A percentile compares a stretch with the other conserved stretches of the same genome.
phyloP scores from a whole-genome alignment of 2,888 invertebrate genomes.

The Hofmannophila pseudospretella region DNA sequence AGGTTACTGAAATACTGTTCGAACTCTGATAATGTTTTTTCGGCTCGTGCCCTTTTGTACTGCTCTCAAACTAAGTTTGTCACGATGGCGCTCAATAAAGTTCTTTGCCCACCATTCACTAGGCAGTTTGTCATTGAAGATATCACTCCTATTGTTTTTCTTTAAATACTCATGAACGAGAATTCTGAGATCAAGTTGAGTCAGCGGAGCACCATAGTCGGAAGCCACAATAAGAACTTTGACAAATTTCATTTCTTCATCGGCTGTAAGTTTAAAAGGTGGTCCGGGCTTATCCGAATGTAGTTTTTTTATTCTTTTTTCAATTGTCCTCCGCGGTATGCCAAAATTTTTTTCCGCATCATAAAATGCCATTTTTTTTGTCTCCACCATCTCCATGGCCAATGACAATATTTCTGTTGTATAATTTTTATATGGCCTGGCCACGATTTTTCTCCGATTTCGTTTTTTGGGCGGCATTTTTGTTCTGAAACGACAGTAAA shows the following conservation, averaged over 20 bases:
- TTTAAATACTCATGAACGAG: no score
- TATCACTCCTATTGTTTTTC: constrained; percentile 6
- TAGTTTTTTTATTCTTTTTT: constrained; percentile 12
- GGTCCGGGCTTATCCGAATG: constrained; percentile 13
- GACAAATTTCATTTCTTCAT: constrained; percentile 14
- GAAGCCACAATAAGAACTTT: constrained; percentile 13
- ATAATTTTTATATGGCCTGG: no score
- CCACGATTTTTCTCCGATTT: no score
- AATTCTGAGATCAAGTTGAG: constrained; percentile 11
- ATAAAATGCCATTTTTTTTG: neutral
- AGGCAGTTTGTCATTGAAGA: constrained; percentile 11
- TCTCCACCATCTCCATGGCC: neutral
- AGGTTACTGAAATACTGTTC: constrained; percentile 4
- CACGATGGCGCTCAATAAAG: constrained; percentile 8
- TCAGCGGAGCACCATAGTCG: constrained; percentile 12
- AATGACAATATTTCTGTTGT: neutral
- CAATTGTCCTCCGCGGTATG: constrained; percentile 14
- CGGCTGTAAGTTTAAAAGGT: constrained; percentile 6
- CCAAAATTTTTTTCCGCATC: constrained; percentile 7
- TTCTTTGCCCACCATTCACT: constrained; percentile 10
- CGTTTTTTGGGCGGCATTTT: no score
- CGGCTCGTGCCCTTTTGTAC: constrained; percentile 9
- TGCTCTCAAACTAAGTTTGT: constrained; percentile 6
- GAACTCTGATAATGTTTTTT: constrained; percentile 9
- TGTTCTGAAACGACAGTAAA: no score